Evolutionary conservation across 2,888 invertebrate species (phyloP), one percentile per base, ranked within the genome.

Genomic region (Caenorhabditis sp.): DNA sequence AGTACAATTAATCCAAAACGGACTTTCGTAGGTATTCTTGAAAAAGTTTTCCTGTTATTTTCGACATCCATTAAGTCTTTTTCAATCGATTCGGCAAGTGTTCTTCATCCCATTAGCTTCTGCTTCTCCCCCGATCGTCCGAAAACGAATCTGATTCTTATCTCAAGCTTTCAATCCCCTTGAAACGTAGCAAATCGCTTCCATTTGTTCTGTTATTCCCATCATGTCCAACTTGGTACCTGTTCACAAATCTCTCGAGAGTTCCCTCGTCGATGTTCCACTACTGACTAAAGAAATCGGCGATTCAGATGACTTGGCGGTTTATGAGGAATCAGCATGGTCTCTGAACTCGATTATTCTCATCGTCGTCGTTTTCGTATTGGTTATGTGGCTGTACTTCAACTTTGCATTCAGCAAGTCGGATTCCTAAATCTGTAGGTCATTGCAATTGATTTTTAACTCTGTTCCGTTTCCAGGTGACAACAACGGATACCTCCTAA

Each of bases 201-300:
- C 16, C 59, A 59, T 38, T 58, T 31, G 31, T 58, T 58, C 58
- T 19, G 10, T 35, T 19, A 58, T 58, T 58, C 35, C 38, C 35
- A 16, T 24, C 22, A 66, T 66, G 66, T 22, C 66, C 22, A 66
- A 31, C 49, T 19, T 51, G 10, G 66, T 51, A 49, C 66, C 66
- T 51, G 19, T 66, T 51, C 66, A 66, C 16, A 66, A 66, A 66
- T 35, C 49, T 66, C 51, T 66, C 14, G 66, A 66, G 22, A 47
- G 22, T 35, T 66, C 66, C 6, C 24, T 66, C 0, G 66, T 66
- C 2, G 66, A 66, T 35, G 49, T 66, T 31, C 66, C 66, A 22
- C 66, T 66, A 35, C 31, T 66, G 12, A 51, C 19, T 14, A 35
- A 49, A n/a, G 66, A 66, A 38, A 16, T 26, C 5, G 51, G 51